Conservation (phyloP, 2,888 invertebrate species). For the Dichetophora obliterata region DNA sequence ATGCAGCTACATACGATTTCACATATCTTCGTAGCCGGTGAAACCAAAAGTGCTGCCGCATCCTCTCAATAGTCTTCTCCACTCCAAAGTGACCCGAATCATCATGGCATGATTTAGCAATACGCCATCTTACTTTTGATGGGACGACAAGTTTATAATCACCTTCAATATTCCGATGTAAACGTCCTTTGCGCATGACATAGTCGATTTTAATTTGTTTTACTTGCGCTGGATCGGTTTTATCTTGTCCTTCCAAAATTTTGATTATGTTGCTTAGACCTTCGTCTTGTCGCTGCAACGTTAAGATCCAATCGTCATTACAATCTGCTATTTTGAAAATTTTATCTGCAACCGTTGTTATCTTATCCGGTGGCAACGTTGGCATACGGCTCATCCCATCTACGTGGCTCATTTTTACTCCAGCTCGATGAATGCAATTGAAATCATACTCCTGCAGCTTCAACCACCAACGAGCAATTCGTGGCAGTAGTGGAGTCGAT, state of each 20-base stretch:
- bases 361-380: not conserved
- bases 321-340: conserved; percentile 28
- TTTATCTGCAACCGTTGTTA: conserved; percentile 10
- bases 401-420: too few species aligned
- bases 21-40: too few species aligned
- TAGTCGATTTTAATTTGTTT: conserved; percentile 34
- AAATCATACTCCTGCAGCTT: too few species aligned
- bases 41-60: too few species aligned
- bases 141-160: too few species aligned
- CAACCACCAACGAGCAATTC: conserved; percentile 6
- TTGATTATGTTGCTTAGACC: not conserved
- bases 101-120: conserved; percentile 51
- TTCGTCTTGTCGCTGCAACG: conserved; percentile 22
- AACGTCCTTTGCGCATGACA: conserved; percentile 35
- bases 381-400: too few species aligned
- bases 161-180: too few species aligned
- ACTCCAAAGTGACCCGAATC: conserved; percentile 50
- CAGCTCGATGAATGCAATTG: too few species aligned
- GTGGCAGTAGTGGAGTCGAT: conserved; percentile 29
- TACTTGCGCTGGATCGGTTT: too few species aligned
- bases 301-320: conserved; percentile 12
- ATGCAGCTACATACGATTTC: too few species aligned
- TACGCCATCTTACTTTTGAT: too few species aligned
- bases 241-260: too few species aligned
- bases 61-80: conserved; percentile 47